Conservation (phyloP, 2,888 invertebrate genomes). For the Acheta domesticus region DNA sequence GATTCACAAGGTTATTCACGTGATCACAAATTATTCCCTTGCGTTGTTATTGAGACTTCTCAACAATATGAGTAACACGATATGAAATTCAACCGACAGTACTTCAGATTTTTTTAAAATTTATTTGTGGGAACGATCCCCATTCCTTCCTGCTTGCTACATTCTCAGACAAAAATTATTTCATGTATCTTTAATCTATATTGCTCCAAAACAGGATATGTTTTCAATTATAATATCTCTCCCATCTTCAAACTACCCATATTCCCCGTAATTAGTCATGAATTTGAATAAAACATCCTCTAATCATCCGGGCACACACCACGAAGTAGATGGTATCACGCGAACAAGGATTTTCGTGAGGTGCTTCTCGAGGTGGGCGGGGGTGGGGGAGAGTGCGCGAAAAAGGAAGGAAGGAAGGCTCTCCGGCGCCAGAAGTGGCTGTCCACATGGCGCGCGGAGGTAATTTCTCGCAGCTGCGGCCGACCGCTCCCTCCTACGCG, state of each 20-base stretch:
- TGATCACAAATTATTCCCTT: too few species aligned
- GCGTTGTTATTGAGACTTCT: too few species aligned
- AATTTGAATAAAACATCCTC: constrained; percentile 1
- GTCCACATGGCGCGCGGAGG: not conserved
- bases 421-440: not conserved
- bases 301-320: not conserved
- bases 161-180: too few species aligned
- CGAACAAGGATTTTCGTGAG: not conserved
- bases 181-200: too few species aligned
- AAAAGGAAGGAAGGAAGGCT: not conserved
- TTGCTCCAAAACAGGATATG: too few species aligned
- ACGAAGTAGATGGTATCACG: not conserved
- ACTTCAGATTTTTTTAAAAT: too few species aligned
- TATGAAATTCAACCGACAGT: too few species aligned
- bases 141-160: too few species aligned
- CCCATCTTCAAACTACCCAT: not conserved
- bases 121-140: too few species aligned
- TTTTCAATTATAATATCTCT: not conserved
- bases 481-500: not conserved
- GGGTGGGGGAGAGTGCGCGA: not conserved
- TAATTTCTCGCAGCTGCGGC: not conserved
- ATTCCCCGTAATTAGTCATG: not conserved
- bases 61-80: too few species aligned
- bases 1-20: too few species aligned
- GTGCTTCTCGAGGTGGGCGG: not conserved